These are phyloP conservation scores for Dendrocopos noguchii DNA, from an alignment of 2,113 vertebrate species.

Conservation along the genomic window DNA sequence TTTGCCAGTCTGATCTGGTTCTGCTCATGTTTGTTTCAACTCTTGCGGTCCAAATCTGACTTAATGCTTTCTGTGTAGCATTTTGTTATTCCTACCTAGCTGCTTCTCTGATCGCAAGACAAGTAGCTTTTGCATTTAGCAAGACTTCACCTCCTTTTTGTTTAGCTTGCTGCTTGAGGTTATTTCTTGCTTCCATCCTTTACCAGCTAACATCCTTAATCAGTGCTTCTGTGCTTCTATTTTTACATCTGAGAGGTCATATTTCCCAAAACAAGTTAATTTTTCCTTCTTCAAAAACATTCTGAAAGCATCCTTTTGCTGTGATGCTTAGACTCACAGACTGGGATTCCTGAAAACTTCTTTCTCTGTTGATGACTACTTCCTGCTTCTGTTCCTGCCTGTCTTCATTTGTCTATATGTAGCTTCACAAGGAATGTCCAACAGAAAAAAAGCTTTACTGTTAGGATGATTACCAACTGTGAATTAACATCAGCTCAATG, in stretches of 20 bases:
- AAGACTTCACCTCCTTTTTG: background rate
- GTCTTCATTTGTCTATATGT: background rate
- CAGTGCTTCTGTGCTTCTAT: background rate
- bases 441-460: background rate
- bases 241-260: background rate
- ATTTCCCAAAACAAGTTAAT: background rate
- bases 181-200: background rate
- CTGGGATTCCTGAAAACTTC: background rate
- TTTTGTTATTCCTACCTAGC: background rate
- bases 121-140: background rate
- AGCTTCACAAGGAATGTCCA: background rate
- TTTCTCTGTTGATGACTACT: background rate
- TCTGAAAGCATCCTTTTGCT: background rate
- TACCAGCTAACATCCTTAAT: background rate
- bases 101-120: background rate
- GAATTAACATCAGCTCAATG: background rate
- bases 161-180: background rate
- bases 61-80: rapidly evolving
- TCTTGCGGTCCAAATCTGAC: background rate
- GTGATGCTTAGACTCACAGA: background rate
- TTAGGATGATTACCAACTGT: background rate
- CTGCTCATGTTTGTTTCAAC: background rate
- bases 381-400: background rate
- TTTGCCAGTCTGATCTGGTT: background rate
- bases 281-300: background rate